Base-by-base conservation (phyloP, 2,113 vertebrate species). In the Acinonyx jubatus region DNA sequence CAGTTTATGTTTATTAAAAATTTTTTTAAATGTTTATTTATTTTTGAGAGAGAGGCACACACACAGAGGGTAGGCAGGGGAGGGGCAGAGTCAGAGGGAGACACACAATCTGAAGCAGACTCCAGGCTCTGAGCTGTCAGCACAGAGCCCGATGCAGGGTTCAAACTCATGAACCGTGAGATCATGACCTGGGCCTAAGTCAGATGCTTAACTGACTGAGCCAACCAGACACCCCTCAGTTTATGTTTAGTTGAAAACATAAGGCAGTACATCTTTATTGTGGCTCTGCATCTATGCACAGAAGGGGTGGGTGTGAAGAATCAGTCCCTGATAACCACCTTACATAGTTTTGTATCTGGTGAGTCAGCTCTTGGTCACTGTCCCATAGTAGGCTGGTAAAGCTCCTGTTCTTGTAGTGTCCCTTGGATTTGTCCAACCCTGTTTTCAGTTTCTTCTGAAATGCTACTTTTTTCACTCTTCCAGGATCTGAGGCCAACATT, bases 381-480 rank as follows among this genome's bases (percentile, higher is more conserved):
- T 65, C 45, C 80, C 55, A 21, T 19, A 12, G 78, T 13, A 66
- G 7, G 27, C 2, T 9, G 33, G 50, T 29, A 45, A 86, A 89
- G 23, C 5, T 89, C 29, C 68, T 61, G 0, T 57, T 81, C 38
- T 92, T 83, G 11, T n/a, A 66, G 27, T 55, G 19, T 65, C 36
- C 11, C 23, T 73, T 13, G 10, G 38, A 71, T 86, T 65, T 55
- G 13, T 25, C 41, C 21, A 1, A 87, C 33, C 19, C 65, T 36
- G 5, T 69, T 92, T 52, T 74, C 41, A 80, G 27, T 91, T 90
- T 85, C 41, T 94, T 91, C 41, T 96, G 92, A 92, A 97, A 93
- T 36, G 7, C 29, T 69, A 3, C 61, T 86, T 12, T 29, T 14
- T 55, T 41, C 7, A 33, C 7, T 31, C 5, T 8, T 7, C 13